Conservation (phyloP, 2,797 vertebrate genomes). For the Nothura maculosa region DNA sequence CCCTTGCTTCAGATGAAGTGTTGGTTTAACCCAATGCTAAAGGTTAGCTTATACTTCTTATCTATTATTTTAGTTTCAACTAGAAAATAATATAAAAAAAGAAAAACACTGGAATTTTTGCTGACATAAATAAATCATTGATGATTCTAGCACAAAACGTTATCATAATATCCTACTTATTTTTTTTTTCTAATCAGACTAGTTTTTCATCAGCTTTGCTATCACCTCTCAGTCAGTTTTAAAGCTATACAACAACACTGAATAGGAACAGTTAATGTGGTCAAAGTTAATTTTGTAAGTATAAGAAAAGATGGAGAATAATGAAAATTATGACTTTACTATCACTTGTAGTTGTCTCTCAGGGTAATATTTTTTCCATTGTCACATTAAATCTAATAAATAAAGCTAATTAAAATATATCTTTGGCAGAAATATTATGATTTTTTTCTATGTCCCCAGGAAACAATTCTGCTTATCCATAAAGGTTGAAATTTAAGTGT, state of each 20-base stretch:
- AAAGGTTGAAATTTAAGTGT: not conserved
- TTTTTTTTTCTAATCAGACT: not conserved
- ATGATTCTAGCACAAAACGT: not conserved
- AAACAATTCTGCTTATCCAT: not conserved
- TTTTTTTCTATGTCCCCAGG: too few species aligned
- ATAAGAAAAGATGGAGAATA: not conserved
- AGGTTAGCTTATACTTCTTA: not conserved
- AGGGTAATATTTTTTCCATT: not conserved
- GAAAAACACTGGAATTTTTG: accelerated
- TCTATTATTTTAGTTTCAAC: not conserved
- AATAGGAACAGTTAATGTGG: not conserved
- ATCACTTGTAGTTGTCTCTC: not conserved
- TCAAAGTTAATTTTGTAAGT: not conserved
- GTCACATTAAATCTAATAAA: not conserved
- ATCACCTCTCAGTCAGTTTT: not conserved
- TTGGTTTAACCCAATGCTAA: not conserved
- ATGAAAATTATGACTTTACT: not conserved
- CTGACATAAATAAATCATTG: not conserved
- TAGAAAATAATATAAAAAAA: not conserved
- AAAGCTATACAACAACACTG: not conserved
- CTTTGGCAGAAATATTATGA: not conserved
- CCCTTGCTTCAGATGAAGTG: not conserved
- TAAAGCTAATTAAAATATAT: not conserved
- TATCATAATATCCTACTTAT: not conserved
- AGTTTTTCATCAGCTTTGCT: not conserved